phyloP scores from a whole-genome alignment of 2,797 vertebrate species.

The Cyprinodon diabolis region DNA sequence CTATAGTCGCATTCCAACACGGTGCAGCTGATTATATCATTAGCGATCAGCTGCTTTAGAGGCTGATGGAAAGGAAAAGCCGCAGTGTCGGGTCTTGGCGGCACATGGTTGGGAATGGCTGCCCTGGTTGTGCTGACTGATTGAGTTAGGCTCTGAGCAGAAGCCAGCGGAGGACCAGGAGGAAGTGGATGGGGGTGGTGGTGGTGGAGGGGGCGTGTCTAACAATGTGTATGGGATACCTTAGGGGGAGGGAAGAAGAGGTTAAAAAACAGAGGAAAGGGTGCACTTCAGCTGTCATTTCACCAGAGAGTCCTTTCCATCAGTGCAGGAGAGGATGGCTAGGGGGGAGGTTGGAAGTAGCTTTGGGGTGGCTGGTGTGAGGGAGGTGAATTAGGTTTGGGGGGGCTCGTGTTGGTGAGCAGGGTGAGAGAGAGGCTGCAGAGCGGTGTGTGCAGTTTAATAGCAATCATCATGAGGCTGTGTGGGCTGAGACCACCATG shows the following conservation, averaged over 20 bases:
- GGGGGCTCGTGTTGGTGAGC: constrained; percentile 27
- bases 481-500: constrained; percentile 3
- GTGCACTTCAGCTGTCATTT: constrained; percentile 77
- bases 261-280: constrained; percentile 41
- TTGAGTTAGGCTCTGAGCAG: constrained; percentile 77
- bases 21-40: constrained; percentile 65
- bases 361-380: constrained; percentile 46
- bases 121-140: constrained; percentile 82
- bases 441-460: constrained; percentile 25
- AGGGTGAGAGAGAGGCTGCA: constrained; percentile 8
- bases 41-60: constrained; percentile 61
- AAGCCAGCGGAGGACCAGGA: constrained; percentile 61
- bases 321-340: constrained; percentile 57
- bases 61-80: constrained; percentile 59
- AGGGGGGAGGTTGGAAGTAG: constrained; percentile 61
- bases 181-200: constrained; percentile 45
- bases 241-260: constrained; percentile 46
- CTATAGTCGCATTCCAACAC: constrained; percentile 18
- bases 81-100: constrained; percentile 56
- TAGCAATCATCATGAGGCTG: constrained; percentile 43
- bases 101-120: constrained; percentile 67
- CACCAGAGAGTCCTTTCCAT: constrained; percentile 69
- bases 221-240: constrained; percentile 65
- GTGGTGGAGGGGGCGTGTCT: constrained; percentile 23
- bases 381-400: constrained; percentile 42